phyloP scores from a whole-genome alignment of 1,140 invertebrate genomes.

The Drosophila watanabei region DNA sequence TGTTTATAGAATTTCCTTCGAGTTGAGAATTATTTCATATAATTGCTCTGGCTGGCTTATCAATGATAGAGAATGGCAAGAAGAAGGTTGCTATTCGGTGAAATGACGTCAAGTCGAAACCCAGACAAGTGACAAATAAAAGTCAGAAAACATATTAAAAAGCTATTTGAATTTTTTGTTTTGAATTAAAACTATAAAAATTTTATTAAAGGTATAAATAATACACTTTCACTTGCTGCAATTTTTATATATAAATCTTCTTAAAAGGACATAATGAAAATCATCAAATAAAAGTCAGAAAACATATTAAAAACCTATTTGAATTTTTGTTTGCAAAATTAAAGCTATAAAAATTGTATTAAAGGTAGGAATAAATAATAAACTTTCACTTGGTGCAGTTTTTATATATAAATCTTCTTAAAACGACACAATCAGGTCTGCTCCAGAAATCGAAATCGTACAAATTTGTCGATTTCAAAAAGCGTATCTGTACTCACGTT shows the following conservation, averaged over 20 bases:
- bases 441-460: too few relatives aligned
- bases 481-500: too few relatives aligned
- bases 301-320: conserved; percentile 27
- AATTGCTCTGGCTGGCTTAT: conserved; percentile 29
- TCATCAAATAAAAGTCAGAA: conserved; percentile 48
- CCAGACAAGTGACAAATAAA: conserved; percentile 45
- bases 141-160: conserved; percentile 40
- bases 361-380: too few relatives aligned
- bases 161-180: not conserved
- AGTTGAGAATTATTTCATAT: conserved; percentile 27
- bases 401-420: too few relatives aligned
- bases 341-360: too few relatives aligned
- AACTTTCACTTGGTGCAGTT: too few relatives aligned
- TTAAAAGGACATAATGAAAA: too few relatives aligned
- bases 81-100: conserved; percentile 20
- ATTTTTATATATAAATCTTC: too few relatives aligned
- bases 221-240: not conserved
- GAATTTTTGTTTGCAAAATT: too few relatives aligned
- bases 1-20: conserved; percentile 5
- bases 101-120: conserved; percentile 46
- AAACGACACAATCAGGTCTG: too few relatives aligned
- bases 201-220: not conserved
- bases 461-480: too few relatives aligned
- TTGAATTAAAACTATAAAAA: conserved; percentile 4
- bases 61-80: conserved; percentile 21